Conservation (phyloP, 2,113 vertebrate species). For the Pica pica region DNA sequence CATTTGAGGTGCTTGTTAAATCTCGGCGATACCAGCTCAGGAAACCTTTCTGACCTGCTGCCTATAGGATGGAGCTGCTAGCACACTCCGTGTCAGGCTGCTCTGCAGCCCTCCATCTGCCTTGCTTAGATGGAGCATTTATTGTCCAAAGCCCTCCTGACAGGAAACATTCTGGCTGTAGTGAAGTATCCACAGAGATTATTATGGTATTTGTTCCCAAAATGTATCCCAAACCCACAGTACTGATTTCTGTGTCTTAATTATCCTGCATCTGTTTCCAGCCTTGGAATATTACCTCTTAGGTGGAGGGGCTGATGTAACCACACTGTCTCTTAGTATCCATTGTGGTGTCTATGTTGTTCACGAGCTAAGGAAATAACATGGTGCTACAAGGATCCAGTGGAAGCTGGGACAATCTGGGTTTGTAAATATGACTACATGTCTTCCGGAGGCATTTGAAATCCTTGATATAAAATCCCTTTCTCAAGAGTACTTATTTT, state of each 20-base stretch:
- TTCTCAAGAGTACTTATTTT: not conserved
- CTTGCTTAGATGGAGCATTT: not conserved
- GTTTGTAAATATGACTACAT: not conserved
- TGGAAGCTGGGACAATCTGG: not conserved
- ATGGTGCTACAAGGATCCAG: not conserved
- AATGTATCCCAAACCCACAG: not conserved
- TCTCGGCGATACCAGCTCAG: not conserved
- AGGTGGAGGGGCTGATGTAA: not conserved
- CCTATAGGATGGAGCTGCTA: not conserved
- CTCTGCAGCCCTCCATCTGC: not conserved
- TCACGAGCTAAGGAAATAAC: not conserved
- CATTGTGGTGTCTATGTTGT: not conserved
- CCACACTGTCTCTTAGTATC: not conserved
- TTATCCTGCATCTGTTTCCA: not conserved
- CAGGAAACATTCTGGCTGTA: not conserved
- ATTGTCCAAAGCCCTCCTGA: not conserved
- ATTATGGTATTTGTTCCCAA: not conserved
- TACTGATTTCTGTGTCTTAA: not conserved
- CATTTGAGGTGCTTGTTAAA: not conserved
- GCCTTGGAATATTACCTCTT: not conserved
- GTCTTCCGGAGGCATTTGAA: not conserved
- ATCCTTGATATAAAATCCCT: not conserved
- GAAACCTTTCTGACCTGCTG: not conserved
- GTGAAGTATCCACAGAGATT: not conserved
- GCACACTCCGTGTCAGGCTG: fast-evolving